Conservation (phyloP, 1,140 invertebrate species). For the Trypoxylus dichotomus region DNA sequence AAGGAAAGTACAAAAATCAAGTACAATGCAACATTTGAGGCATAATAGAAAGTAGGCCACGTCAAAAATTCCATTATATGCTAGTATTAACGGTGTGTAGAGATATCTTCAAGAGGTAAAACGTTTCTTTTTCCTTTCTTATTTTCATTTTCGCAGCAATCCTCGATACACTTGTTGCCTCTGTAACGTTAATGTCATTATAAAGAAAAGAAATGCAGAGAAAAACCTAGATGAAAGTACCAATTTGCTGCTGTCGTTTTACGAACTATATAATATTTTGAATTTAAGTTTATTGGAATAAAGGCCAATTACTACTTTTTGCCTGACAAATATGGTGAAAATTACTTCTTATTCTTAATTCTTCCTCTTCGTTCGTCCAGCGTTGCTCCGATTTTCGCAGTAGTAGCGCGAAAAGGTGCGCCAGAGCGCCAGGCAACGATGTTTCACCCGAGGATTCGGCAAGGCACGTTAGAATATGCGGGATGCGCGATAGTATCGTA, state of each 20-base stretch:
- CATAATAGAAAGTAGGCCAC: no score
- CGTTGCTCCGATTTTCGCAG: not conserved
- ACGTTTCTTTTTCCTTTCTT: not conserved
- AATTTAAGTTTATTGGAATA: not conserved
- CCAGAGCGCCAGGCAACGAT: not conserved
- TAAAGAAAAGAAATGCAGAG: not conserved
- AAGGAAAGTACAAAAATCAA: no score
- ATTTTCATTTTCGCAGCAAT: not conserved
- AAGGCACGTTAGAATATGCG: not conserved
- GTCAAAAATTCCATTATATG: no score
- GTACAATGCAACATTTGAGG: no score
- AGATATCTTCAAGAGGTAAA: no score
- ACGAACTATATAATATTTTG: conserved; percentile 3
- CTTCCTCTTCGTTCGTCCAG: not conserved
- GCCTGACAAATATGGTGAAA: not conserved
- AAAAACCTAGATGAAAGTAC: not conserved
- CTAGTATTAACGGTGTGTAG: no score
- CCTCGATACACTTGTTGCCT: not conserved
- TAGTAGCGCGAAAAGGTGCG: not conserved
- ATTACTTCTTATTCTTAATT: not conserved
- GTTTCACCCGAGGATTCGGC: not conserved
- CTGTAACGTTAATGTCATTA: not conserved
- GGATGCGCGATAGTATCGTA: not conserved
- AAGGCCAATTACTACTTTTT: not conserved
- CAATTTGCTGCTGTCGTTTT: not conserved